Conservation (phyloP, 2,888 invertebrate species). For the Megamerina dolium region DNA sequence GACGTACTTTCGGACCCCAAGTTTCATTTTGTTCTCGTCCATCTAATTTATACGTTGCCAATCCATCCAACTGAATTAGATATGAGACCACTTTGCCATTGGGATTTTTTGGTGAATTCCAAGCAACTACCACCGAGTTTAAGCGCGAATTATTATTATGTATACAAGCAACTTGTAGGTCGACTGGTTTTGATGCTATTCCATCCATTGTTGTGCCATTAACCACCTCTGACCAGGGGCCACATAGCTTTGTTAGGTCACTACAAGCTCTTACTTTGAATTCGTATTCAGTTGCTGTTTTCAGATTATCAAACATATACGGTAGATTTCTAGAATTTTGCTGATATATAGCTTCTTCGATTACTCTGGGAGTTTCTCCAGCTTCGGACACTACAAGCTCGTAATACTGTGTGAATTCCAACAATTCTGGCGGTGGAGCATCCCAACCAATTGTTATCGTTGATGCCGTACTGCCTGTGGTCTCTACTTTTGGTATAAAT, state of each 20-base stretch:
- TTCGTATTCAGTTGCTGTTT: conserved; percentile 72
- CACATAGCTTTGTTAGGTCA: conserved; percentile 68
- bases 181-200: conserved; percentile 65
- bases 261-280: conserved; percentile 79
- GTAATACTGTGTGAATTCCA: conserved; percentile 70
- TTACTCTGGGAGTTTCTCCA: conserved; percentile 50
- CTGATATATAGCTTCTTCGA: conserved; percentile 59
- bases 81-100: conserved; percentile 77
- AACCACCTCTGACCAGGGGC: conserved; percentile 69
- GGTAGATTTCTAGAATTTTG: conserved; percentile 61
- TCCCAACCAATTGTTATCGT: conserved; percentile 80
- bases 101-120: conserved; percentile 66
- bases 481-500: conserved; percentile 71
- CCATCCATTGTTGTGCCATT: conserved; percentile 82
- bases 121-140: conserved; percentile 63
- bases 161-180: conserved; percentile 62
- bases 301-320: conserved; percentile 70
- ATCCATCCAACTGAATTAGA: conserved; percentile 57
- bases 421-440: conserved; percentile 59
- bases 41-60: conserved; percentile 54
- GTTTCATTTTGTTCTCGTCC: conserved; percentile 52
- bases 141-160: conserved; percentile 53
- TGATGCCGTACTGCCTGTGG: conserved; percentile 60
- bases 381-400: conserved; percentile 60
- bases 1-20: conserved; percentile 57